phyloP scores from a whole-genome alignment of 2,888 invertebrate genomes.

The Eupeodes luniger region DNA sequence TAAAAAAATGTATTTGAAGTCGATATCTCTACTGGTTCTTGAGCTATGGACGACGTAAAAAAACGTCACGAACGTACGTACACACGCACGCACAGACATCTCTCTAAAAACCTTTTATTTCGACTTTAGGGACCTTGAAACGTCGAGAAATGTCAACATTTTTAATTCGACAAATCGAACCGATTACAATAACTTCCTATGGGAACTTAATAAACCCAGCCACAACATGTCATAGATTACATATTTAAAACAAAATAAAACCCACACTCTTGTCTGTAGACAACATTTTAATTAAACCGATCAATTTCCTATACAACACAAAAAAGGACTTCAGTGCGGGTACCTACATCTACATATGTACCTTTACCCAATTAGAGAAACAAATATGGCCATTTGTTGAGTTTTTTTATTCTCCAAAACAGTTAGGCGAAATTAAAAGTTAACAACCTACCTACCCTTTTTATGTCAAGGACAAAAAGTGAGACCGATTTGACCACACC shows the following conservation, averaged over 20 bases:
- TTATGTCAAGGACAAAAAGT: slow-evolving; percentile 74
- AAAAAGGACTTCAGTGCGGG: slow-evolving; percentile 18
- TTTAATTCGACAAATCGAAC: too few relatives aligned
- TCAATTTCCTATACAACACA: slow-evolving; percentile 11
- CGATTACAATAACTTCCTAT: too few relatives aligned
- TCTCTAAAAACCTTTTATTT: too few relatives aligned
- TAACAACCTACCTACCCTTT: slow-evolving; percentile 56
- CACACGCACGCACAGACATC: too few relatives aligned
- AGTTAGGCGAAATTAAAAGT: slow-evolving; percentile 68
- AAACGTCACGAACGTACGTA: too few relatives aligned
- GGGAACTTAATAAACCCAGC: too few relatives aligned
- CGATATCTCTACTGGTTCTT: too few relatives aligned
- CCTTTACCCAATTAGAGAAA: not conserved
- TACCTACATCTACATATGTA: not conserved
- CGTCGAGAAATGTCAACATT: too few relatives aligned
- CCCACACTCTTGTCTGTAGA: not conserved
- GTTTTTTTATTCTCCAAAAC: not conserved
- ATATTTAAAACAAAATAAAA: not conserved
- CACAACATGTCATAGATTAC: too few relatives aligned
- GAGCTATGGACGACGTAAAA: too few relatives aligned
- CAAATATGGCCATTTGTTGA: not conserved
- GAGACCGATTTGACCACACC: slow-evolving; percentile 71
- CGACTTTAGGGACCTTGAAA: too few relatives aligned
- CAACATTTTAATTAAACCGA: slow-evolving; percentile 62
- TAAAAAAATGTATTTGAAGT: too few relatives aligned